Evolutionary conservation across 2,888 invertebrate species (phyloP).

Genomic region (Omphaloscelis lunosa): DNA sequence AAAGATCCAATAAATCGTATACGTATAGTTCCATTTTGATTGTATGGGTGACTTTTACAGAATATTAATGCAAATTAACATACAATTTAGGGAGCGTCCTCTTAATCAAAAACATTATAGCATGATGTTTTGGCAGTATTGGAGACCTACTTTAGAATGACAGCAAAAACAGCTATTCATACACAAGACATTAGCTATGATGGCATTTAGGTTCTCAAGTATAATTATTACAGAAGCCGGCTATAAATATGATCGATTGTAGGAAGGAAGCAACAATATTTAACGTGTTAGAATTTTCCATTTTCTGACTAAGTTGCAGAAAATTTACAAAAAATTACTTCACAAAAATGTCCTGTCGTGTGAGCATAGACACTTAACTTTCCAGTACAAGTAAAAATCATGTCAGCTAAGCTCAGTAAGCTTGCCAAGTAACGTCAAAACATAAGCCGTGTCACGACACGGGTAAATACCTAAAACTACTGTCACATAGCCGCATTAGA

Average conservation of each 20-base stretch:
- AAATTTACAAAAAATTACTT: neutral
- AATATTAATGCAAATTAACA: too few species aligned
- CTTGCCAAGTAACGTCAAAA: constrained; percentile 45
- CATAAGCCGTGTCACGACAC: constrained; percentile 50
- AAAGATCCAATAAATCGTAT: too few species aligned
- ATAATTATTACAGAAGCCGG: too few species aligned
- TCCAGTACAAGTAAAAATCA: constrained; percentile 2
- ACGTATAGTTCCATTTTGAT: too few species aligned
- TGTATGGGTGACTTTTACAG: too few species aligned
- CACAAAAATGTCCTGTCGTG: neutral
- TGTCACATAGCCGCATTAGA: constrained; percentile 70
- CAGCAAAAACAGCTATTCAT: neutral
- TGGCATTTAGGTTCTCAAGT: neutral
- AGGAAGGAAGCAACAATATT: neutral
- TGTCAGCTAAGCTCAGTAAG: constrained; percentile 46
- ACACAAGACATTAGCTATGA: neutral
- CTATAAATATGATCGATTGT: neutral
- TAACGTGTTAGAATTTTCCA: too few species aligned
- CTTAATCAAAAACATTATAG: neutral
- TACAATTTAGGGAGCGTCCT: too few species aligned
- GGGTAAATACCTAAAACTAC: constrained; percentile 65
- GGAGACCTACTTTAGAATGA: neutral
- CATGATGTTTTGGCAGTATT: neutral
- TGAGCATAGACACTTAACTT: neutral
- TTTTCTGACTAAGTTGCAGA: neutral